These are phyloP conservation scores for Axis porcinus DNA, from an alignment of 2,113 vertebrate genomes.

Conservation along the genomic window DNA sequence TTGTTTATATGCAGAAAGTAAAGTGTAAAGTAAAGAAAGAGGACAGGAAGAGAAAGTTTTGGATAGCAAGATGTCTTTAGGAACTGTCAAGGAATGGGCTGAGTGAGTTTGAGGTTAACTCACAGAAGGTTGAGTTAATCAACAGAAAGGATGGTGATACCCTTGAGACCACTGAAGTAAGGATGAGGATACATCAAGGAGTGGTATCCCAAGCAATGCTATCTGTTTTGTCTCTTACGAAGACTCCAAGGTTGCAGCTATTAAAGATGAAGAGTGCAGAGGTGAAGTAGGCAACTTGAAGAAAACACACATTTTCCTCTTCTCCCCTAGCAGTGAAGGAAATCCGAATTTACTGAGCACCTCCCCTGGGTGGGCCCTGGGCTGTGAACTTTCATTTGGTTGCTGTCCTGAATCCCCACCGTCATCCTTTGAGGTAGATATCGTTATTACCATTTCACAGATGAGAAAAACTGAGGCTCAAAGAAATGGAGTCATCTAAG, in stretches of 20 bases:
- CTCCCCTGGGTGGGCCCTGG: neutral
- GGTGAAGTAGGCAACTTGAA: neutral
- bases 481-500: neutral
- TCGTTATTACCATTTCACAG: slow-evolving; percentile 14
- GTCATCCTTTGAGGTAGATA: neutral
- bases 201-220: neutral
- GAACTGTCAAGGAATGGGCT: neutral
- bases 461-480: neutral
- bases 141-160: neutral
- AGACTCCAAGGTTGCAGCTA: neutral
- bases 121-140: neutral
- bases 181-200: neutral
- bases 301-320: neutral
- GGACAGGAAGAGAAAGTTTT: neutral
- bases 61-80: neutral
- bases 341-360: neutral
- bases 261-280: neutral
- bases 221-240: neutral
- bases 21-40: too few species aligned
- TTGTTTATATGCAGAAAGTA: neutral
- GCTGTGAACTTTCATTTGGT: neutral
- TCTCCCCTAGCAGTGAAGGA: neutral
- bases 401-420: neutral
- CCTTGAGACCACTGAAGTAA: neutral
- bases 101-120: neutral